Percentiles rank a stretch among this genome's conserved stretches.
Evolutionary conservation across 2,113 vertebrate species (phyloP).

Genomic region (Caranx ignobilis): DNA sequence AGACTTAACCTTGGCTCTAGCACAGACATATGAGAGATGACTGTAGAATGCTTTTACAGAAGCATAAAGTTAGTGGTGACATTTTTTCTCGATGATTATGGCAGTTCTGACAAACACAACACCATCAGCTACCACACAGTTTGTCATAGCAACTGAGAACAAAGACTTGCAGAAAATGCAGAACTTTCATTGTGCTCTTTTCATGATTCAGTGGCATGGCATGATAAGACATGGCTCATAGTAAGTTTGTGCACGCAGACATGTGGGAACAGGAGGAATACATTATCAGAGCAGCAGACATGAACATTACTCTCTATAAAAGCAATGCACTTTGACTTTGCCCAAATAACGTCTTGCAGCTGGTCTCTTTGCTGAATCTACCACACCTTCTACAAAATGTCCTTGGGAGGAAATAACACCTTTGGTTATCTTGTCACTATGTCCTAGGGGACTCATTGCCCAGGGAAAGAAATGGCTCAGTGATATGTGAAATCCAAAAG

Average conservation of each 20-base stretch:
- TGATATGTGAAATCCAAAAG: conserved; percentile 13
- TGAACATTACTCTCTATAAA: not conserved
- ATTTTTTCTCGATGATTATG: not conserved
- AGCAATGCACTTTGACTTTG: conserved; percentile 7
- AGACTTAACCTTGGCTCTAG: not conserved
- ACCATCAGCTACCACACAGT: not conserved
- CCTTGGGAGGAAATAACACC: conserved; percentile 29
- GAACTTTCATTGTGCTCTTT: conserved; percentile 4
- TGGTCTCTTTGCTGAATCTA: not conserved
- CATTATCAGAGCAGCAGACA: not conserved
- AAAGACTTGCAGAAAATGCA: conserved; percentile 3
- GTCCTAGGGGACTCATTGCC: not conserved
- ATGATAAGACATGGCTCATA: conserved; percentile 1
- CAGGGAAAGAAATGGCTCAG: conserved; percentile 21
- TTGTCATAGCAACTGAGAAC: conserved; percentile 23
- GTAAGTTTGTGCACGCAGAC: not conserved
- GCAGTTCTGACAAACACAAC: conserved; percentile 15
- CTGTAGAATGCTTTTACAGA: not conserved
- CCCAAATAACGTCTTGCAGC: not conserved
- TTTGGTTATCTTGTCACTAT: conserved; percentile 18
- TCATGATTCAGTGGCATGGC: conserved; percentile 6
- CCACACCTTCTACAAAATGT: conserved; percentile 14
- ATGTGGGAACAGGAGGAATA: not conserved
- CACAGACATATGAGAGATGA: not conserved
- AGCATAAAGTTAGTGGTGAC: not conserved